Conservation (phyloP, 2,797 vertebrate genomes). For the Botia kubotai region DNA sequence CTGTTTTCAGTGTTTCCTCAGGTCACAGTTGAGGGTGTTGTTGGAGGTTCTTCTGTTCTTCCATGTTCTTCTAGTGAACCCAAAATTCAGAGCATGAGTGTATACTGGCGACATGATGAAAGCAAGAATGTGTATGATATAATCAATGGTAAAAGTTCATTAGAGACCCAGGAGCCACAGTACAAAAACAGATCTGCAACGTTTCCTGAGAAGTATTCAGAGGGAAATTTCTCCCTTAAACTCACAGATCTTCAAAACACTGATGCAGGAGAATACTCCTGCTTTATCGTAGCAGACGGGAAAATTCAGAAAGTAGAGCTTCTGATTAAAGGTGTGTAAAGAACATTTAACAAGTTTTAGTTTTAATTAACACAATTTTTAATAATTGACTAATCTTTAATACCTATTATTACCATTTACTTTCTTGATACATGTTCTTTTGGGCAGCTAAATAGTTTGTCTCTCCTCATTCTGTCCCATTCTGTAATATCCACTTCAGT, state of each 20-base stretch:
- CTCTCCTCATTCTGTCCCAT: too few species aligned
- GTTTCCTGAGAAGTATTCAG: not conserved
- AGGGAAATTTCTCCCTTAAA: slow-evolving; percentile 31
- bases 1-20: not conserved
- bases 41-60: not conserved
- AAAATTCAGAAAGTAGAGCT: not conserved
- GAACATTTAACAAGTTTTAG: not conserved
- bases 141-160: not conserved
- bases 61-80: not conserved
- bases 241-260: not conserved
- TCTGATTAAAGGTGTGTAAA: not conserved
- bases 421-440: too few species aligned
- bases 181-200: not conserved
- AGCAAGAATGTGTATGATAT: slow-evolving; percentile 9
- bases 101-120: slow-evolving; percentile 6
- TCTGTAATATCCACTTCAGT: too few species aligned
- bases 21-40: not conserved
- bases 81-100: too few species aligned
- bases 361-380: too few species aligned
- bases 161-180: not conserved
- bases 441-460: too few species aligned
- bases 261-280: slow-evolving; percentile 10
- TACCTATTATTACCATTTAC: too few species aligned
- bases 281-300: not conserved
- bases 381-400: too few species aligned